A percentile compares a stretch with the other conserved stretches of the same genome.
These are phyloP conservation scores for Falco peregrinus DNA, from an alignment of 2,797 vertebrate species.

Conservation along the genomic window DNA sequence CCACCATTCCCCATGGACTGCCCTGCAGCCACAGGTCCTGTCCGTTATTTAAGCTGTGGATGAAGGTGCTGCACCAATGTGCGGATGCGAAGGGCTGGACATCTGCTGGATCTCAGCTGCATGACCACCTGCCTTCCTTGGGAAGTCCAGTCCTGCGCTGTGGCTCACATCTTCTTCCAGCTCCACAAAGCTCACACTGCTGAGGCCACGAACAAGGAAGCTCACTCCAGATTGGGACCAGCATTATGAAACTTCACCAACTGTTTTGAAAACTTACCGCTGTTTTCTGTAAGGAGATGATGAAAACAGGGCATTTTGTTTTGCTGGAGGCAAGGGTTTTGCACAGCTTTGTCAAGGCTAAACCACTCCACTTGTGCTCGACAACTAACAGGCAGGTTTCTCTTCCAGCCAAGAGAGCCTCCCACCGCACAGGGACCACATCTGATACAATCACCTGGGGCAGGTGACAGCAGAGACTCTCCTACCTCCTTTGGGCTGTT, in stretches of 20 bases:
- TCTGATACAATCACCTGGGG: neutral
- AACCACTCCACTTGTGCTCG: rapidly evolving
- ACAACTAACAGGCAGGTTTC: neutral
- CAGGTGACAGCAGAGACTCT: constrained; percentile 17
- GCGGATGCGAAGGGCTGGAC: neutral
- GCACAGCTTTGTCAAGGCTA: neutral
- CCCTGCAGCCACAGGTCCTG: neutral
- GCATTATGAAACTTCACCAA: neutral
- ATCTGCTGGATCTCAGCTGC: neutral
- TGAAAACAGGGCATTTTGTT: neutral
- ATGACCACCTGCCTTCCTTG: rapidly evolving
- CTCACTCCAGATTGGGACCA: neutral
- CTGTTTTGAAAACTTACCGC: neutral
- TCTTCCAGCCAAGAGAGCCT: neutral
- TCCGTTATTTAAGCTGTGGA: rapidly evolving
- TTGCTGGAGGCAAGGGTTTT: neutral
- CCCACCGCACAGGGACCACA: neutral
- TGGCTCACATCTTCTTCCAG: rapidly evolving
- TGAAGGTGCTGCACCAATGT: rapidly evolving
- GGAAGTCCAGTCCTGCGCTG: neutral
- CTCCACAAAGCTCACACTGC: neutral
- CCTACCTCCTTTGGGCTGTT: neutral
- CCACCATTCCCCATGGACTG: rapidly evolving
- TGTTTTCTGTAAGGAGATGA: neutral
- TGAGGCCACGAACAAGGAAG: neutral